Conservation (phyloP, 2,888 invertebrate genomes). For the Pyrocoelia pectoralis region DNA sequence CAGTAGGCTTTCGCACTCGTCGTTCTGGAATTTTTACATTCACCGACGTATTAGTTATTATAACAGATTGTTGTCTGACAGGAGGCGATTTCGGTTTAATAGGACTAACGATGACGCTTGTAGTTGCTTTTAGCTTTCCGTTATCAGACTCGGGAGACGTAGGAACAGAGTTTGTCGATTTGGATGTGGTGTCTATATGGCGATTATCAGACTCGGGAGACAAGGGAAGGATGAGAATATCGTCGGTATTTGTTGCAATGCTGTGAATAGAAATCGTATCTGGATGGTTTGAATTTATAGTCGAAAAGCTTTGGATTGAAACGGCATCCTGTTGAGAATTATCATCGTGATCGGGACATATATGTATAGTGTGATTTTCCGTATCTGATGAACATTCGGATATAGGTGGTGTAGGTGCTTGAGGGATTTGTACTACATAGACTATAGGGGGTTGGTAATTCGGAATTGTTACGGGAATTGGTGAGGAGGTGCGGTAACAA, state of each 20-base stretch:
- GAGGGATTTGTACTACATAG: constrained; percentile 58
- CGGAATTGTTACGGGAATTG: constrained; percentile 44
- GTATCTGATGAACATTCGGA: constrained; percentile 78
- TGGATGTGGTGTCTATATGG: constrained; percentile 33
- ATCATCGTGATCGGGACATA: constrained; percentile 29
- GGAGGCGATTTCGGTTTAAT: constrained; percentile 29
- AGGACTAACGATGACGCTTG: constrained; percentile 39
- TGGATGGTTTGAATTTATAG: constrained; percentile 37
- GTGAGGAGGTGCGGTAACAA: constrained; percentile 44
- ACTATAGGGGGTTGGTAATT: constrained; percentile 53
- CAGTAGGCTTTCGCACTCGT: constrained; percentile 48
- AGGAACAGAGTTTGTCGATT: constrained; percentile 26
- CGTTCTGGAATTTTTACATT: constrained; percentile 52
- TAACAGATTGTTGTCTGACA: constrained; percentile 43
- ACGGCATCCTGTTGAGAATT: constrained; percentile 21
- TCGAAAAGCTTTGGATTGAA: constrained; percentile 54
- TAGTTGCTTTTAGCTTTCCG: constrained; percentile 21
- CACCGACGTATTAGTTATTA: constrained; percentile 39
- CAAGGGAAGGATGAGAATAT: constrained; percentile 62
- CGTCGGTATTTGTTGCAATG: constrained; percentile 59
- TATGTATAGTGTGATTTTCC: constrained; percentile 64
- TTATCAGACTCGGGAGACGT: constrained; percentile 16
- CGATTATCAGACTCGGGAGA: constrained; percentile 60
- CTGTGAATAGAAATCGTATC: constrained; percentile 32
- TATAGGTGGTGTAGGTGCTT: constrained; percentile 71